Evolutionary conservation across 2,888 invertebrate genomes (phyloP).

Genomic region (Criorhina ranunculi): DNA sequence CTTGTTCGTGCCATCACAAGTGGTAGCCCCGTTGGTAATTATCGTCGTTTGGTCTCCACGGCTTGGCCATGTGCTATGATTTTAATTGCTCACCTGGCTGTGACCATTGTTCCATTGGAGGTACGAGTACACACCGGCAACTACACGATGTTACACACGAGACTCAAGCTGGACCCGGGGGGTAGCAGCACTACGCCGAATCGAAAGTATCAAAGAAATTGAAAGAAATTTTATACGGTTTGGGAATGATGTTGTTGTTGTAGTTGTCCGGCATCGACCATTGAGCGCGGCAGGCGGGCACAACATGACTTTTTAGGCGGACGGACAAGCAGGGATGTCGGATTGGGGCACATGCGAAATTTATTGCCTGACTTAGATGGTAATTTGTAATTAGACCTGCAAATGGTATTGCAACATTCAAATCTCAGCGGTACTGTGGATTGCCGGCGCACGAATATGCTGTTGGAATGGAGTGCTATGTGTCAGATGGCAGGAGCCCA

Average conservation of each 20-base stretch:
- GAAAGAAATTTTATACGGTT: constrained; percentile 55
- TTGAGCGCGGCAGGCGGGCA: constrained; percentile 54
- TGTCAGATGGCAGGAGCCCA: neutral
- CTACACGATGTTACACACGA: constrained; percentile 66
- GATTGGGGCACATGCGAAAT: constrained; percentile 63
- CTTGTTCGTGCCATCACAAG: constrained; percentile 43
- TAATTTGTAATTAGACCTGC: constrained; percentile 74
- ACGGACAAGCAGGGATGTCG: constrained; percentile 36
- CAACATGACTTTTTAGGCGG: constrained; percentile 57
- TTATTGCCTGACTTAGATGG: constrained; percentile 70
- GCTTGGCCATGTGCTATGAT: constrained; percentile 53
- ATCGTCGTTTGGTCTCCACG: constrained; percentile 53
- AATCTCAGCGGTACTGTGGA: constrained; percentile 30
- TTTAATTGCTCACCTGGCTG: constrained; percentile 74
- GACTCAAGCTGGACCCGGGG: too few relatives aligned
- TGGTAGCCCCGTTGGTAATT: constrained; percentile 55
- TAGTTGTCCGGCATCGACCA: neutral
- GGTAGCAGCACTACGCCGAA: too few relatives aligned
- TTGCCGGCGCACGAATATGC: constrained; percentile 26
- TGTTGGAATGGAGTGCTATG: constrained; percentile 19
- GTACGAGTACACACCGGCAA: constrained; percentile 28
- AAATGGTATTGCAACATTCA: constrained; percentile 60
- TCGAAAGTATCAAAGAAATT: constrained; percentile 71
- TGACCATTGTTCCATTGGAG: constrained; percentile 69
- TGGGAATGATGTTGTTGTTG: constrained; percentile 15